Evolutionary conservation across 2,797 vertebrate species (phyloP).

Genomic region (Acipenser ruthenus): DNA sequence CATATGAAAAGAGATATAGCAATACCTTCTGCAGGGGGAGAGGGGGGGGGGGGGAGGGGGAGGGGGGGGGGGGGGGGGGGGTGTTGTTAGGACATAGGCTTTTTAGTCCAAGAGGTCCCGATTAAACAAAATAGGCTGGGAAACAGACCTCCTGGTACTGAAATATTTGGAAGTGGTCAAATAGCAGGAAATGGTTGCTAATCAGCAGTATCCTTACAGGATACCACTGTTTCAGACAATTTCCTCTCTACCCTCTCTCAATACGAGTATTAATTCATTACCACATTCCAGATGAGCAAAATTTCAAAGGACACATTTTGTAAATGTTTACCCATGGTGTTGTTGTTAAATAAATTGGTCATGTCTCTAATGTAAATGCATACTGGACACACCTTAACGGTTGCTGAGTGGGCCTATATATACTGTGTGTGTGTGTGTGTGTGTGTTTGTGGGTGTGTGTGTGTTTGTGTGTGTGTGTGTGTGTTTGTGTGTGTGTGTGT

Average conservation of each 20-base stretch:
- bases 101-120: constrained; percentile 13
- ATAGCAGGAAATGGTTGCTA: constrained; percentile 42
- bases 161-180: constrained; percentile 38
- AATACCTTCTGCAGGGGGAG: no score
- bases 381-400: no score
- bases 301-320: constrained; percentile 44
- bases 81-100: no score
- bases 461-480: no score
- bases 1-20: no score
- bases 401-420: no score
- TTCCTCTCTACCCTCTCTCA: constrained; percentile 40
- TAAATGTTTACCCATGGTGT: constrained; percentile 29
- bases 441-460: no score
- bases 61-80: no score
- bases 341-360: constrained; percentile 11
- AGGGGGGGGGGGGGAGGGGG: no score
- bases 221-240: constrained; percentile 39
- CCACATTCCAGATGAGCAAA: constrained; percentile 46
- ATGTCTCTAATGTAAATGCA: constrained; percentile 1
- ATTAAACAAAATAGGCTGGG: constrained; percentile 15
- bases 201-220: constrained; percentile 40
- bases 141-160: constrained; percentile 27
- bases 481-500: no score
- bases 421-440: no score
- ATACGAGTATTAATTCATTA: constrained; percentile 47